A percentile compares a stretch with the other conserved stretches of the same genome.
These are phyloP conservation scores for Galemys pyrenaicus DNA, from an alignment of 2,113 vertebrate species.

Conservation along the genomic window DNA sequence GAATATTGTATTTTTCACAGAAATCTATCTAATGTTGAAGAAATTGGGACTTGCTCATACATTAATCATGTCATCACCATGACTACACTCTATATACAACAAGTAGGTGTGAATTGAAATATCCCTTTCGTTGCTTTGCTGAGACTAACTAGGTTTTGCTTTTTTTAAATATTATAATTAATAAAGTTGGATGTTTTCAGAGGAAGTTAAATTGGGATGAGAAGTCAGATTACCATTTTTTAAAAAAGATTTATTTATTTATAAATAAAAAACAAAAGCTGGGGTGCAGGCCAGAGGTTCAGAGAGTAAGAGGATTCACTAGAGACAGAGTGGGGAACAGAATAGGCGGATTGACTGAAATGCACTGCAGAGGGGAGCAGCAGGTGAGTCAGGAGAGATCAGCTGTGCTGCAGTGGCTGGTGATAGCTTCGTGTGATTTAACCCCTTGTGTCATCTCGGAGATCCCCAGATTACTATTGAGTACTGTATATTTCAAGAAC, in stretches of 20 bases:
- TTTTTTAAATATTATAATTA: constrained; percentile 7
- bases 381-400: no score
- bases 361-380: no score
- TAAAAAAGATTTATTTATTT: no score
- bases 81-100: constrained; percentile 98
- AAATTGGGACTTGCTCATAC: constrained; percentile 98
- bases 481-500: neutral
- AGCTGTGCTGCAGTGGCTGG: no score
- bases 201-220: constrained; percentile 9
- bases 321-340: no score
- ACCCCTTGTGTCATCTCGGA: no score
- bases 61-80: constrained; percentile 98
- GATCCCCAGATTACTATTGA: neutral
- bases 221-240: constrained; percentile 42
- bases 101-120: constrained; percentile 87
- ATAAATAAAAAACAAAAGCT: no score
- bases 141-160: constrained; percentile 20
- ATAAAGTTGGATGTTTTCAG: constrained; percentile 54
- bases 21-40: constrained; percentile 98
- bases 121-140: constrained; percentile 47
- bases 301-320: no score
- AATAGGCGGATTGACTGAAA: no score
- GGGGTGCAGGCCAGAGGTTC: no score
- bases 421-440: no score
- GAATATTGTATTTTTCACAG: constrained; percentile 82